Percentiles rank a stretch among this genome's conserved stretches.
These are phyloP conservation scores for Mesitornis unicolor DNA, from an alignment of 2,113 vertebrate genomes.

Conservation along the genomic window DNA sequence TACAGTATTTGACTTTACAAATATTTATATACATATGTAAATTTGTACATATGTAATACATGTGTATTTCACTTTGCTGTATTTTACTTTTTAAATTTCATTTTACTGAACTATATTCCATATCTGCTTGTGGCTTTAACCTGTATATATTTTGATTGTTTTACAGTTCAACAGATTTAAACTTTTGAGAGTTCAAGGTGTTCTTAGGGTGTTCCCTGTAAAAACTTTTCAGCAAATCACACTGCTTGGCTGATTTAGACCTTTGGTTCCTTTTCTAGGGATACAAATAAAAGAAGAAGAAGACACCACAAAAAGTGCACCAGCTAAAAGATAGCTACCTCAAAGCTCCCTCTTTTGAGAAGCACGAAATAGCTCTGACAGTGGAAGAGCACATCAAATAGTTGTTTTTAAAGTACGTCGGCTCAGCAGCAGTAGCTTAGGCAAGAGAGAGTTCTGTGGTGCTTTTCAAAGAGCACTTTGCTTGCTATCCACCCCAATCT, in stretches of 20 bases:
- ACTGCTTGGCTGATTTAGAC: not conserved
- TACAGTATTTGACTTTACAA: no score
- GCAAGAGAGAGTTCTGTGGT: not conserved
- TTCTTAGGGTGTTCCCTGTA: not conserved
- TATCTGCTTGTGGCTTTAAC: not conserved
- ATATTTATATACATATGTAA: no score
- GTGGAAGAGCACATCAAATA: not conserved
- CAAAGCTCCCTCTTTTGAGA: not conserved
- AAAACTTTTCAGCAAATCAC: not conserved
- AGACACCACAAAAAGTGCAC: not conserved
- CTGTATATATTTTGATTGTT: not conserved
- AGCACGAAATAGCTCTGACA: not conserved
- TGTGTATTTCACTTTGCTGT: no score
- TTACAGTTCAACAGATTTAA: not conserved
- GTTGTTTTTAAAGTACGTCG: not conserved
- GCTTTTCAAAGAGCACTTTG: not conserved
- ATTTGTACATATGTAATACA: no score
- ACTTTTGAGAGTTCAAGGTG: fast-evolving
- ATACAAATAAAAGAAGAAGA: not conserved
- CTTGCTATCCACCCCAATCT: not conserved
- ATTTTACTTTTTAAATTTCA: not conserved
- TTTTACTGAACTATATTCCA: not conserved
- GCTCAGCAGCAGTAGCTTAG: not conserved
- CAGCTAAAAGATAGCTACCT: not conserved
- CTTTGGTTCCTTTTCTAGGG: not conserved